Evolutionary conservation across 2,113 vertebrate species (phyloP), one percentile per base, ranked within the genome.

Genomic region (human): DNA sequence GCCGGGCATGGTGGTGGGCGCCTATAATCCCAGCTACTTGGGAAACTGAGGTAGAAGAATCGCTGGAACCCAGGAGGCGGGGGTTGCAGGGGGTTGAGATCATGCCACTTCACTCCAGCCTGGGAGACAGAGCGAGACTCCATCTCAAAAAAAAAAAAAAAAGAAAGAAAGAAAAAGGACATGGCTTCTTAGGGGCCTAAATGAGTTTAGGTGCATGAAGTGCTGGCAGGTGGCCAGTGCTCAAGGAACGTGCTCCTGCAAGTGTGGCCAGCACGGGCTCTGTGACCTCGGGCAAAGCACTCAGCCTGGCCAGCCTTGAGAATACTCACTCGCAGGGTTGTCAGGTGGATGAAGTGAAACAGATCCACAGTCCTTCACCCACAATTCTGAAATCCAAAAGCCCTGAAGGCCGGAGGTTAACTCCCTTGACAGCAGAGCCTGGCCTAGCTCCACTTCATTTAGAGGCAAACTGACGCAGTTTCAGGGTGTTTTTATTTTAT

Each of bases 171-270:
- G 27, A 64, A 64, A 30, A 30, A 64, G 61, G 27, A 64, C 27
- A 5, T 30, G 17, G 40, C 13, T 80, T 38, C 10, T 14, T 14
- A 11, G 27, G 76, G 70, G 66, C 6, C 52, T 90, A 23, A 17
- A 7, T 35, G 40, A 68, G 40, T 16, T 50, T 2, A 9, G 6
- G 13, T 32, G 5, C 5, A 3, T 2, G n/a, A 73, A 25, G 52
- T 7, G 20, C 18, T 10, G 11, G 70, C 0, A 0, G 17, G 35
- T 14, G 17, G 13, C 9, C 22, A 35, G 64, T 6, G 30, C 48
- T 50, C 13, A 40, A 12, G 22, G 22, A 50, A 27, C 38, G 13
- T 1, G 38, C 43, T n/a, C 57, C 48, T 52, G 17, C 78, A 32
- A 0, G 43, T 30, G 12, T 20, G 22, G 1, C 38, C 32, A 14